phyloP scores from a whole-genome alignment of 2,113 vertebrate genomes.

The Panthera leo region DNA sequence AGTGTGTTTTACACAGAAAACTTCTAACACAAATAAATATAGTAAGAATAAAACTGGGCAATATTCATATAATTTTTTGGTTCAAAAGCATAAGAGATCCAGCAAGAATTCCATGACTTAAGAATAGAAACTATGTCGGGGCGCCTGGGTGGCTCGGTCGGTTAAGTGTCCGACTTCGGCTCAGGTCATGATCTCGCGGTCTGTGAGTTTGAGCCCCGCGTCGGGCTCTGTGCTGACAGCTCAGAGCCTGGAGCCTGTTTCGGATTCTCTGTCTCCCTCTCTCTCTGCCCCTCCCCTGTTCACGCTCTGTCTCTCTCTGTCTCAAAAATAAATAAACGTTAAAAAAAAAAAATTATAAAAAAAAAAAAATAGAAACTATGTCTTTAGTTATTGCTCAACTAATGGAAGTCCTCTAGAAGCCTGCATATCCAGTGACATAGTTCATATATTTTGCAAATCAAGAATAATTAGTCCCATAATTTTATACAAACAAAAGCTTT shows the following conservation, averaged over 20 bases:
- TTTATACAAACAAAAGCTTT: not conserved
- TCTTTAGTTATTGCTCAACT: not conserved
- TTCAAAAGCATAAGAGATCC: not conserved
- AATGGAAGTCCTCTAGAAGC: slow-evolving; percentile 20
- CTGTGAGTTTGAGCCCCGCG: too few relatives aligned
- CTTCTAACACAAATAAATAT: slow-evolving; percentile 9
- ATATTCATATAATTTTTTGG: not conserved
- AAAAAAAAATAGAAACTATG: not conserved
- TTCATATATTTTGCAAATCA: not conserved
- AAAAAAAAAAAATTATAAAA: too few relatives aligned
- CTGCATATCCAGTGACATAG: not conserved
- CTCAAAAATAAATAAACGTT: too few relatives aligned
- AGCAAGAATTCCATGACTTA: slow-evolving; percentile 7
- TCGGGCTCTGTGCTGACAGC: too few relatives aligned
- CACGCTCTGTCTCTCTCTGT: too few relatives aligned
- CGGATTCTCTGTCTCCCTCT: too few relatives aligned
- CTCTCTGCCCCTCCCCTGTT: too few relatives aligned
- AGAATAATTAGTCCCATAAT: not conserved
- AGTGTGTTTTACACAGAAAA: not conserved
- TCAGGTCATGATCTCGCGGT: too few relatives aligned
- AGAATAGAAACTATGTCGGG: not conserved
- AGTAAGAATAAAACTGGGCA: not conserved
- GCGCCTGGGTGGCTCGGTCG: too few relatives aligned
- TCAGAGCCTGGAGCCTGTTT: too few relatives aligned
- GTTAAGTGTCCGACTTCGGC: too few relatives aligned